Percentiles rank a stretch among this genome's conserved stretches.
These are phyloP conservation scores for Pogonophryne albipinna DNA, from an alignment of 2,797 vertebrate species.

Conservation along the genomic window DNA sequence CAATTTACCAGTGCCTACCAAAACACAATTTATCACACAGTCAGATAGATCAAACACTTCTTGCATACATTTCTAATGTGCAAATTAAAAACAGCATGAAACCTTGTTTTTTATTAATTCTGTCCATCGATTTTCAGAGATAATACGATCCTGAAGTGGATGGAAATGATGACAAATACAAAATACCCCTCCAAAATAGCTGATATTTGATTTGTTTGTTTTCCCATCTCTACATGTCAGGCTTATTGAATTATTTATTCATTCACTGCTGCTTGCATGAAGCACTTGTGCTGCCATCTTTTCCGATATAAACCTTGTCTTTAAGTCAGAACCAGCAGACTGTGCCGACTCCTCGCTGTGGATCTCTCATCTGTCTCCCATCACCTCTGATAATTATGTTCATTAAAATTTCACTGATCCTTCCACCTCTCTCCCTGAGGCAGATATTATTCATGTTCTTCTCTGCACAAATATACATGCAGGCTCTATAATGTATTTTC, in stretches of 20 bases:
- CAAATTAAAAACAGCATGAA: conserved; percentile 34
- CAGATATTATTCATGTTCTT: conserved; percentile 63
- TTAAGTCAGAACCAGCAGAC: conserved; percentile 33
- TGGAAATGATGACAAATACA: conserved; percentile 25
- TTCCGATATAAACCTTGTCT: conserved; percentile 38
- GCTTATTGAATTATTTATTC: conserved; percentile 31
- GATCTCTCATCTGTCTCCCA: conserved; percentile 51
- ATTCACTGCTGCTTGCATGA: conserved; percentile 26
- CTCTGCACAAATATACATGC: conserved; percentile 29
- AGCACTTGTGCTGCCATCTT: conserved; percentile 32
- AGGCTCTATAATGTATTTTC: conserved; percentile 50
- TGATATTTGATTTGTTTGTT: conserved; percentile 9
- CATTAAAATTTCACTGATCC: conserved; percentile 74
- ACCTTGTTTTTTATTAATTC: conserved; percentile 1
- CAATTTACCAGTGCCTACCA: conserved; percentile 88
- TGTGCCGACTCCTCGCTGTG: conserved; percentile 14
- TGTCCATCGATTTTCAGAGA: conserved; percentile 23
- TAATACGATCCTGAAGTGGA: conserved; percentile 10
- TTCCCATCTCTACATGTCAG: background rate
- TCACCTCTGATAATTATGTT: conserved; percentile 71
- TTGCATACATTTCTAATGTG: conserved; percentile 2
- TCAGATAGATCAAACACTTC: conserved; percentile 47
- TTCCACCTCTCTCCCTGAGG: conserved; percentile 50
- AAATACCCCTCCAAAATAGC: conserved; percentile 12
- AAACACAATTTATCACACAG: conserved; percentile 65